Evolutionary conservation across 2,797 vertebrate genomes (phyloP), one percentile per base, ranked within the genome.

Genomic region (Pristis pectinata): DNA sequence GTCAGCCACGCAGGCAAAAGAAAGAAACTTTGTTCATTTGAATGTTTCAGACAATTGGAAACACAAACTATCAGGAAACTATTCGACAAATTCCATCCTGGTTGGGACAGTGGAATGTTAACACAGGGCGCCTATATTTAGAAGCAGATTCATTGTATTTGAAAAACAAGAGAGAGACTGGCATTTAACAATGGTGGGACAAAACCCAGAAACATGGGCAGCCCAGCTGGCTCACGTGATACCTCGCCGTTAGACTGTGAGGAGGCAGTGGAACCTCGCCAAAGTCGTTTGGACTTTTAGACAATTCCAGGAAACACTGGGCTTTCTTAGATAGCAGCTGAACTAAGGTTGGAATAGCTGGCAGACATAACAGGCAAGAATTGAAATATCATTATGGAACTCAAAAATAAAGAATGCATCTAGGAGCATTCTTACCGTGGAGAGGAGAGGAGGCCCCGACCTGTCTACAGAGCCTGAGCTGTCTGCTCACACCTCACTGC

Each of bases 271-370:
- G n/a, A 91, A 2, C 6, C 61, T 41, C 67, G 87, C 87, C 87
- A 91, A 41, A n/a, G 59, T 3, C 59, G 2, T 19, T 91, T 91
- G n/a, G 87, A 67, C 59, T 91, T 22, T 24, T 24, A 91, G 97
- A 98, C 97, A 98, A 98, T 98, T 97, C 96, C 97, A 97, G 97
- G 97, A 97, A 98, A 96, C 96, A 97, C 97, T 97, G 97, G 97
- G 97, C 97, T 97, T 97, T 97, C 96, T 95, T 96, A 98, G 97
- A 98, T 98, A 98, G 97, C 96, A 96, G 97, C 97, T 97, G 97
- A 96, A 97, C 97, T 97, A 97, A 97, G 97, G 97, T 97, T 95
- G 97, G 97, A 97, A 97, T 97, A 97, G 97, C 96, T 97, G 96
- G 97, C 96, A 97, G 97, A 97, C 97, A 97, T 97, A 97, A 97